These are phyloP conservation scores for Eupithecia tripunctaria DNA, from an alignment of 2,888 invertebrate genomes.

Conservation along the genomic window DNA sequence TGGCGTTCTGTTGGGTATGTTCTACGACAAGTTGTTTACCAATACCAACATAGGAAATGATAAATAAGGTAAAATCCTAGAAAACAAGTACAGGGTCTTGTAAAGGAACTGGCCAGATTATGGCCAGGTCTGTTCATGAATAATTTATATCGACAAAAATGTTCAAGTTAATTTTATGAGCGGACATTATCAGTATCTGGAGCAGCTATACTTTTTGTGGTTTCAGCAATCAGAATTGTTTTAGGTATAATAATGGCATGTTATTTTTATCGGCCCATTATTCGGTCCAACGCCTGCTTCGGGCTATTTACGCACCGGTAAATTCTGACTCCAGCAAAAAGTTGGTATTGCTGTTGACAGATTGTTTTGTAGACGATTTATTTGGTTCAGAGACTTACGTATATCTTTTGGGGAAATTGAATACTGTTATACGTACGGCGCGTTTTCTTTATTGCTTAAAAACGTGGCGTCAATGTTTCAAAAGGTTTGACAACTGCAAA, in stretches of 20 bases:
- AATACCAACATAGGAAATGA: slow-evolving; percentile 1
- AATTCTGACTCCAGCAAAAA: slow-evolving; percentile 50
- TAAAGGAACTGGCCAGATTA: slow-evolving; percentile 20
- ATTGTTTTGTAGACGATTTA: slow-evolving; percentile 26
- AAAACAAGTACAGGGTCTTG: slow-evolving; percentile 8
- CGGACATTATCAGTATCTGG: slow-evolving; percentile 35
- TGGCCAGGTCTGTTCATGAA: slow-evolving; percentile 34
- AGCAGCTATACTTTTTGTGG: slow-evolving; percentile 37
- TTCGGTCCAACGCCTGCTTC: slow-evolving; percentile 65
- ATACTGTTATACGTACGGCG: background rate
- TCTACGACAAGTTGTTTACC: background rate
- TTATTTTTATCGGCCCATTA: slow-evolving; percentile 67
- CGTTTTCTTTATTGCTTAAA: background rate
- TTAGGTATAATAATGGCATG: slow-evolving; percentile 21
- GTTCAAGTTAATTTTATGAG: slow-evolving; percentile 37
- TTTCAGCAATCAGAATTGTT: slow-evolving; percentile 34
- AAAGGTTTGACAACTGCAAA: background rate
- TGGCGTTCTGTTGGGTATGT: background rate
- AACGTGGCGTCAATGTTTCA: background rate
- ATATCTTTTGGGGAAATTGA: background rate
- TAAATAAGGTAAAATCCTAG: slow-evolving; percentile 9
- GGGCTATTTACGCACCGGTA: slow-evolving; percentile 54
- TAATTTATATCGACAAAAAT: slow-evolving; percentile 40
- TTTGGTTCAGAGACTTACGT: background rate
- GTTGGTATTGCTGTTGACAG: slow-evolving; percentile 47